Conservation (phyloP, 2,113 vertebrate species). For the Pipra filicauda region DNA sequence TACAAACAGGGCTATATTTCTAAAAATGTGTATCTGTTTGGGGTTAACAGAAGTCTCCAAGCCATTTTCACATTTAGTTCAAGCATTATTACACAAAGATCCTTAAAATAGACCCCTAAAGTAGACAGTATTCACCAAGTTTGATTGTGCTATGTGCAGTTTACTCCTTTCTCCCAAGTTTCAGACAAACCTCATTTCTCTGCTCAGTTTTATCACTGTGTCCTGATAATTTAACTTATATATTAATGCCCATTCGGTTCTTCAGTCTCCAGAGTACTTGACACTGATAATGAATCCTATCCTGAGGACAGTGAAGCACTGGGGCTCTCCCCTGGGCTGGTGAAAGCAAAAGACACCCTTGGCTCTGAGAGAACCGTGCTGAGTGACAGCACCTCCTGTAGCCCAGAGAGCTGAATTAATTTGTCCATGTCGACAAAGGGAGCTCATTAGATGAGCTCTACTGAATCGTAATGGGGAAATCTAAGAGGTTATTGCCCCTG, state of each 20-base stretch:
- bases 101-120: neutral
- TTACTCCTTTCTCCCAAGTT: neutral
- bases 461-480: neutral
- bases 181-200: neutral
- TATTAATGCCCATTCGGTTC: neutral
- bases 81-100: neutral
- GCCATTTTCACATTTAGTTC: neutral
- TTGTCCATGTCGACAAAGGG: neutral
- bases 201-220: neutral
- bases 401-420: neutral
- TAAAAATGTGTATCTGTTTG: neutral
- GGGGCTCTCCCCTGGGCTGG: neutral
- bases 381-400: neutral
- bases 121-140: neutral
- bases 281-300: neutral
- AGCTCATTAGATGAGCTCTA: neutral
- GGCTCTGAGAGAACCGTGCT: fast-evolving
- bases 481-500: neutral
- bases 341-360: neutral
- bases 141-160: neutral
- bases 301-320: fast-evolving
- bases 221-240: neutral
- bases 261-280: neutral
- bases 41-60: neutral
- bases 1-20: neutral